Evolutionary conservation across 2,113 vertebrate species (phyloP), one percentile per base, ranked within the genome.

Genomic region (Tringa solitaria): DNA sequence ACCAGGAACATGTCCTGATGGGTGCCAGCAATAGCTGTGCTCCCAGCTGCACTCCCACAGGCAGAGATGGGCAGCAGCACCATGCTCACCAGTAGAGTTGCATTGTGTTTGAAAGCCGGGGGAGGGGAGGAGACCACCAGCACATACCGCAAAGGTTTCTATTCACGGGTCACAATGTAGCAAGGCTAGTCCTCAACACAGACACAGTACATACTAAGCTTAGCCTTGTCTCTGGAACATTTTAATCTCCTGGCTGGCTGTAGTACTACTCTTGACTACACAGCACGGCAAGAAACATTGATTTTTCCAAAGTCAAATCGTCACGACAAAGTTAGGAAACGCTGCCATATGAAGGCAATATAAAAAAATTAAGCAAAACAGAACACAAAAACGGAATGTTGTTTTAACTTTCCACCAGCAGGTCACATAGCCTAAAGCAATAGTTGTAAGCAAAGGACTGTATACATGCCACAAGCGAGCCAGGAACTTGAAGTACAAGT

Each of bases 371-470:
- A 70, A 54, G 51, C 48, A 61, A 78, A 85, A 30, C 33, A 73
- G 26, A 77, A 70, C 5, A 74, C n/a, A 61, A 57, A 90, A 22
- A 12, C 1, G 13, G 45, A 80, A 50, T 8, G 67, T 79, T 41
- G 24, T 53, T 88, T 73, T 90, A 73, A 68, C 76, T 95, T 86
- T 79, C 37, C 59, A 54, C 32, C 54, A 61, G 70, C 48, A 88
- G 90, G 67, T 83, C 94, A 90, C 43, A 27, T 27, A 64, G 94
- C 88, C 67, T 73, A 76, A 48, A 94, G 88, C 61, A 60, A 48
- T 10, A 79, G 61, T 26, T 90, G 84, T 51, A 76, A 60, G 84
- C 65, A 43, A 33, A 85, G 53, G 70, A 20, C 84, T 26, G 60
- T 21, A 50, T 0, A 68, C 45, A 51, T 2, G 39, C 53, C 65